Evolutionary conservation across 2,888 invertebrate species (phyloP), one percentile per base, ranked within the genome.

Genomic region (Chaitophorus viminalis): DNA sequence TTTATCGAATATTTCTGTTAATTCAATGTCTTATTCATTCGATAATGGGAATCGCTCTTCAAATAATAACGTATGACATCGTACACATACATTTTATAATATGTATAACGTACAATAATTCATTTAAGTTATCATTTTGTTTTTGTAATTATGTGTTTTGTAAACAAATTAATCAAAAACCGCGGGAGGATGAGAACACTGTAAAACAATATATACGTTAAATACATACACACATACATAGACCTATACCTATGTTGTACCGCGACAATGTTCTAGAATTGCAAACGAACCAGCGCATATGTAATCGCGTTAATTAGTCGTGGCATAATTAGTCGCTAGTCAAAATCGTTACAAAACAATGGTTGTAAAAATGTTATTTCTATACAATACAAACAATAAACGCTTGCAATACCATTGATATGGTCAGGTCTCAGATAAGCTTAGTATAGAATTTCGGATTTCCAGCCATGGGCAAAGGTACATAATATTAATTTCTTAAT

Each of bases 191-290:
- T 79, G 65, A 39, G 68, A 65, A 68, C 60, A 36, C 14, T 14
- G 46, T 46, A 14, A 14, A 14, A 11, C 46, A 46, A 1, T 14
- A n/a, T n/a, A n/a, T n/a, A n/a, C 46, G 17, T 25, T n/a, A 46
- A 11, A 46, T 14, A 14, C 21, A 18, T 11, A 17, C 65, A n/a
- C 29, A 21, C 29, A 39, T 36, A 81, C 74, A 25, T n/a, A n/a
- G 29, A 39, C 46, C 54, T 52, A 52, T 5, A 9, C 46, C 1
- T 46, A 14, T 17, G 46, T 31, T 31, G 25, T 54, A 78, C 25
- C 33, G 81, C 29, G 81, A 81, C 81, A 81, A 39, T 68, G 65
- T 68, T 68, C 65, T 68, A 81, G 68, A 81, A 81, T 81, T 81
- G 39, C 81, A 68, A 81, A 68, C 65, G 39, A 81, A 65, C 65